Percentiles rank a stretch among this genome's conserved stretches.
Conservation (phyloP, 2,113 vertebrate species). For the Vulpes vulpes region DNA sequence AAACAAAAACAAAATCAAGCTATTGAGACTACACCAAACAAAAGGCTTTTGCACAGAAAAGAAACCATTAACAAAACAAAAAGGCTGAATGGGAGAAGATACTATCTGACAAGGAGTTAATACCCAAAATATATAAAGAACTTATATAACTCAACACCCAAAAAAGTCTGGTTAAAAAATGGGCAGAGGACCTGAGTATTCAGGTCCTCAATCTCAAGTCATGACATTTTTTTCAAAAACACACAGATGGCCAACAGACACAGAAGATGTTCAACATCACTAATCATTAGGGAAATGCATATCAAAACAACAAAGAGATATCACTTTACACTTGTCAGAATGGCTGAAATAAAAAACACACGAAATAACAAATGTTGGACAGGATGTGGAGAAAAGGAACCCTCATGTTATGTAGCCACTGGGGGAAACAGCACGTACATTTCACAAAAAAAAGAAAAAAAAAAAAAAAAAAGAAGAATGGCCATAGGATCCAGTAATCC, state of each 20-base stretch:
- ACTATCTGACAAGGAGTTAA: not conserved
- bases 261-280: not conserved
- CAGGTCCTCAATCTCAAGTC: not conserved
- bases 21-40: not conserved
- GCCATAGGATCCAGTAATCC: not conserved
- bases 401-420: not conserved
- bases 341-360: not conserved
- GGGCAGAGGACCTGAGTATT: not conserved
- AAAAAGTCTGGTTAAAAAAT: not conserved
- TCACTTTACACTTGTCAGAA: not conserved
- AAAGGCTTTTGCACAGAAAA: not conserved
- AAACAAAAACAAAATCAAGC: not conserved
- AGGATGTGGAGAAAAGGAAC: not conserved
- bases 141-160: not conserved
- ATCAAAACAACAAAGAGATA: not conserved
- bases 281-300: not conserved
- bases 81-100: not conserved
- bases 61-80: not conserved
- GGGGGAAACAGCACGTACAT: not conserved
- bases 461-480: not conserved
- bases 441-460: not conserved
- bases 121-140: not conserved
- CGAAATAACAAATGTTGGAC: not conserved
- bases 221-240: not conserved
- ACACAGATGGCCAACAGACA: not conserved